Percentiles rank a stretch among this genome's conserved stretches.
These are phyloP conservation scores for Drosophila formosana DNA, from an alignment of 2,888 invertebrate genomes.

Conservation along the genomic window DNA sequence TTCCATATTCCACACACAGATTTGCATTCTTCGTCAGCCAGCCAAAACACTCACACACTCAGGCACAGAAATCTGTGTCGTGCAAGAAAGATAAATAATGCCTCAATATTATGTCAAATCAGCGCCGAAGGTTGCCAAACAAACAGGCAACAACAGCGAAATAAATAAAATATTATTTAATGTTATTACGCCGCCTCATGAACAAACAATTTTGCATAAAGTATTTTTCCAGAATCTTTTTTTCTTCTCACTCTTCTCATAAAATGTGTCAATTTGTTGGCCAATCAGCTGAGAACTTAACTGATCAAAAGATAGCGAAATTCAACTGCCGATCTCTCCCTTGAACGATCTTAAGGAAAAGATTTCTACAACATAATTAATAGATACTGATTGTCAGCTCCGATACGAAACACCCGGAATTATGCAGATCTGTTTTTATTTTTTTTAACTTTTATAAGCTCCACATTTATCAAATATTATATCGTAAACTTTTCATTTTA, in stretches of 20 bases:
- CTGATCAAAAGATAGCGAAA: constrained; percentile 17
- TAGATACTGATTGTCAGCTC: background rate
- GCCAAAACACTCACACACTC: too few species aligned
- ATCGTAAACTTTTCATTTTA: constrained; percentile 4
- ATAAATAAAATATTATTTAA: constrained; percentile 41
- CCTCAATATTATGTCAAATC: constrained; percentile 48
- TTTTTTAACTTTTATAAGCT: background rate
- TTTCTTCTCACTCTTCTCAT: constrained; percentile 5
- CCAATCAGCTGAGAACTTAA: background rate
- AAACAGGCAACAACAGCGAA: constrained; percentile 21
- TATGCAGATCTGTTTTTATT: background rate
- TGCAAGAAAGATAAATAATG: constrained; percentile 46
- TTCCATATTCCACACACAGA: constrained; percentile 56
- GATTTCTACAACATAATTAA: constrained; percentile 16
- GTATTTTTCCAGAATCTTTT: constrained; percentile 19
- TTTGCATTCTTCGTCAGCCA: constrained; percentile 56
- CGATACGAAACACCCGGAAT: constrained; percentile 1
- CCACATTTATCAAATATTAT: background rate
- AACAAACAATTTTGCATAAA: constrained; percentile 24
- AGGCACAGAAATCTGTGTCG: background rate
- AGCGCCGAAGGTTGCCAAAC: constrained; percentile 54
- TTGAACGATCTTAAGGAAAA: constrained; percentile 2
- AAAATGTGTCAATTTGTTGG: constrained; percentile 28
- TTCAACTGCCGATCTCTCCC: background rate
- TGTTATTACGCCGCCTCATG: constrained; percentile 55